phyloP scores from a whole-genome alignment of 53 echinoderm and acorn worm species.

The Henricia sp. region DNA sequence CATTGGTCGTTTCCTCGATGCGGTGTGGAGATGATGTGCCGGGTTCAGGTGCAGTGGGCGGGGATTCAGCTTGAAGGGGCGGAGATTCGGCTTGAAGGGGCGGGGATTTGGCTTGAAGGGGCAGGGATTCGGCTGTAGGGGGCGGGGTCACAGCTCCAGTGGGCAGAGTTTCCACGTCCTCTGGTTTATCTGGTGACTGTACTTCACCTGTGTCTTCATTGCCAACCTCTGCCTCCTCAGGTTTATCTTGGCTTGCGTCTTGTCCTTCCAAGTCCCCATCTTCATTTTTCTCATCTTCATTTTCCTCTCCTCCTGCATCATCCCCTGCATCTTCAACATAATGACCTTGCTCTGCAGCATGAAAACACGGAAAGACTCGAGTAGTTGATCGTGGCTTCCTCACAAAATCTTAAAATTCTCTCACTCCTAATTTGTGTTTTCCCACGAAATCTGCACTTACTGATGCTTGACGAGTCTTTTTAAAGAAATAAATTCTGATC shows the following conservation, averaged over 20 bases:
- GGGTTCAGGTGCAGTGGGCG: not conserved
- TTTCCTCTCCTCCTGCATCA: not conserved
- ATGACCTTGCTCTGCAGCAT: no score
- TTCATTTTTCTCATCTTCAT: constrained; percentile 13
- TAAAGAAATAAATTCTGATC: no score
- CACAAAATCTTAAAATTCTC: no score
- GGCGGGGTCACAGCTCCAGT: constrained; percentile 7
- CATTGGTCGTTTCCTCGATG: constrained; percentile 22
- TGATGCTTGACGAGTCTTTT: no score
- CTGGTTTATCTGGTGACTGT: constrained; percentile 27
- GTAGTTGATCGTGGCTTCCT: no score
- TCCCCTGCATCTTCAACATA: not conserved
- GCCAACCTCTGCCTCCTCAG: not conserved
- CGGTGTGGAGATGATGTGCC: constrained; percentile 26
- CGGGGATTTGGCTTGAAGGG: constrained; percentile 2
- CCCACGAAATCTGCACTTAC: no score
- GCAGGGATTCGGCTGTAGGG: constrained; percentile 16
- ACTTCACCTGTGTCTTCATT: constrained; percentile 14
- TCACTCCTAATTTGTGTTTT: no score
- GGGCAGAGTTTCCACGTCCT: constrained; percentile 12
- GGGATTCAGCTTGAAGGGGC: not conserved
- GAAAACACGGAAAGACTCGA: no score
- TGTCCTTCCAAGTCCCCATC: not conserved
- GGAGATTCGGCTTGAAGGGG: constrained; percentile 7
- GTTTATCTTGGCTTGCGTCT: constrained; percentile 15